Conservation (phyloP, 2,797 vertebrate species). For the Natrix natrix region DNA sequence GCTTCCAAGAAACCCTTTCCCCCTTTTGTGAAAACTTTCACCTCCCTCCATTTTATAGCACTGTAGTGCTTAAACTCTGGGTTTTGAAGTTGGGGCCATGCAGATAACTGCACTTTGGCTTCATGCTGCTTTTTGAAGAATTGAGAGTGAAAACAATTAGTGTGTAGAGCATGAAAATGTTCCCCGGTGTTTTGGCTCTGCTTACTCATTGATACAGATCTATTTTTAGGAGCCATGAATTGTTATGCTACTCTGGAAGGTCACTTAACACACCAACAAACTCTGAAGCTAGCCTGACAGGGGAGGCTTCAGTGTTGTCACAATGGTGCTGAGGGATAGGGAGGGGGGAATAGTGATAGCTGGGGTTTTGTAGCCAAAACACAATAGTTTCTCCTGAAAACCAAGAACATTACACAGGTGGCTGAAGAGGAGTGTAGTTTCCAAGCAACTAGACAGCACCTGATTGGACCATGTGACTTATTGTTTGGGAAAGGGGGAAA, state of each 20-base stretch:
- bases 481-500: no score
- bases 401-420: no score
- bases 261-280: no score
- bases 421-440: no score
- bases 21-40: background rate
- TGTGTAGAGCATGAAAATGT: background rate
- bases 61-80: background rate
- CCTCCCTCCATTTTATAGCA: background rate
- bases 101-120: background rate
- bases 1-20: background rate
- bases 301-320: no score
- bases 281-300: no score
- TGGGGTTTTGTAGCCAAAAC: no score
- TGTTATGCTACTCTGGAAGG: background rate
- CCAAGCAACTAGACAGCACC: no score
- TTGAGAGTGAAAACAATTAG: background rate
- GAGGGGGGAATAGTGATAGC: background rate
- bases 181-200: background rate
- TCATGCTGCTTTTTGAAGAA: background rate
- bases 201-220: no score
- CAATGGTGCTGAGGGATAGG: no score
- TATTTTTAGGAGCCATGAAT: background rate
- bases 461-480: no score
- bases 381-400: no score
- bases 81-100: background rate